Percentiles rank a stretch among this genome's conserved stretches.
phyloP scores from a whole-genome alignment of 2,888 invertebrate genomes.

The Hemicrepidius hirtus region DNA sequence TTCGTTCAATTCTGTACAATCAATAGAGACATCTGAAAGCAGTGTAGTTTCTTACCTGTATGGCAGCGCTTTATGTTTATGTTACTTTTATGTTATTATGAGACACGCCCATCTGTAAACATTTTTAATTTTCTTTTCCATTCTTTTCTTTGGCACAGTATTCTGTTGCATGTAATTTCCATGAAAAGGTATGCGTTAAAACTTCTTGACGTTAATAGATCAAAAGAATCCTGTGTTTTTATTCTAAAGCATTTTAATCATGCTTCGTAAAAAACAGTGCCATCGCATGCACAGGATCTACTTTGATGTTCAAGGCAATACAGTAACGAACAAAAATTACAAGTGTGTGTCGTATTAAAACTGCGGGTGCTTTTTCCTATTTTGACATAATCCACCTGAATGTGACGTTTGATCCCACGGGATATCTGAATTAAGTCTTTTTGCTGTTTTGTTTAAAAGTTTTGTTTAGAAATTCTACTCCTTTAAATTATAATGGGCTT shows the following conservation, averaged over 20 bases:
- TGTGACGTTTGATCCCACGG: conserved; percentile 12
- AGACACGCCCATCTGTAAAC: too few relatives aligned
- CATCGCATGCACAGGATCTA: not conserved
- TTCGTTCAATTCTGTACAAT: too few relatives aligned
- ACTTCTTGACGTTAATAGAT: not conserved
- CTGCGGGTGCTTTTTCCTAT: conserved; percentile 8
- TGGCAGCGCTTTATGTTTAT: too few relatives aligned
- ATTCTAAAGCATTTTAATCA: conserved; percentile 22
- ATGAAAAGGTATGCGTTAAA: not conserved
- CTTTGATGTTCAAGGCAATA: conserved; percentile 10
- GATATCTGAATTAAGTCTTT: conserved; percentile 19
- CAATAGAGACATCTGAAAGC: too few relatives aligned
- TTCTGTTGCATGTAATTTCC: too few relatives aligned
- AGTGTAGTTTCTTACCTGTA: too few relatives aligned
- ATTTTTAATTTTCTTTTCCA: too few relatives aligned
- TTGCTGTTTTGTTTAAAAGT: conserved; percentile 14
- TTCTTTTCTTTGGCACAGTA: too few relatives aligned
- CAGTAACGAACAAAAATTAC: not conserved
- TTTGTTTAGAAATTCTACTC: conserved; percentile 18
- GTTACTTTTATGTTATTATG: too few relatives aligned
- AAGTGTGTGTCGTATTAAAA: conserved; percentile 7
- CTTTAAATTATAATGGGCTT: conserved; percentile 9
- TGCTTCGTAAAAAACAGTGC: not conserved
- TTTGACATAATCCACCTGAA: conserved; percentile 22
- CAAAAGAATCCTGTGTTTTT: conserved; percentile 2